Percentiles rank a stretch among this genome's conserved stretches.
phyloP scores from a whole-genome alignment of 2,113 vertebrate species.

The Nettapus auritus region DNA sequence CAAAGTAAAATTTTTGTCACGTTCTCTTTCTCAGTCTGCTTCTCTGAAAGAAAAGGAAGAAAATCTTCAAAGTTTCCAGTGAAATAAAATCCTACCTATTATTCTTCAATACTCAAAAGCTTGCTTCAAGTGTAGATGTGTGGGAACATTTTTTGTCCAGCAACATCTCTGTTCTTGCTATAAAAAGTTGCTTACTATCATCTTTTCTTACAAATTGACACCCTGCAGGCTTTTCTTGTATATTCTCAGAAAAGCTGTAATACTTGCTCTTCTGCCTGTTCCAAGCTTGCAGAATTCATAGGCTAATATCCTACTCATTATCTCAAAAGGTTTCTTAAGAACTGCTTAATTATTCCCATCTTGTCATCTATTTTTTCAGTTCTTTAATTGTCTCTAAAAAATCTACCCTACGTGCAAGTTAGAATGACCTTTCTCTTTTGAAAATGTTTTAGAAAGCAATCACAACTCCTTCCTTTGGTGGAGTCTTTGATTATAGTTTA shows the following conservation, averaged over 20 bases:
- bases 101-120: not conserved
- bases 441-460: not conserved
- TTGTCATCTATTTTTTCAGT: not conserved
- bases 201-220: not conserved
- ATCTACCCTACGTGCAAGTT: not conserved
- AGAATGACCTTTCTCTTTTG: not conserved
- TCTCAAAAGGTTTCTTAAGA: slow-evolving; percentile 22
- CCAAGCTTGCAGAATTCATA: not conserved
- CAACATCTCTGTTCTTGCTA: not conserved
- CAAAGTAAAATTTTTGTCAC: not conserved
- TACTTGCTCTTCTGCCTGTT: not conserved
- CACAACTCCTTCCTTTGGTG: not conserved
- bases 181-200: slow-evolving; percentile 21
- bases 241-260: slow-evolving; percentile 5
- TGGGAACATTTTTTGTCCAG: slow-evolving; percentile 16
- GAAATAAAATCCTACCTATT: not conserved
- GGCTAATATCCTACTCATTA: not conserved
- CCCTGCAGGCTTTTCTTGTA: slow-evolving; percentile 10
- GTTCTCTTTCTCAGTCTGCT: not conserved
- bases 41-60: not conserved
- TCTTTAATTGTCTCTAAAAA: not conserved
- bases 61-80: not conserved
- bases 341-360: not conserved
- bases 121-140: not conserved
- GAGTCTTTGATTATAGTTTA: not conserved